A percentile compares a stretch with the other conserved stretches of the same genome.
Evolutionary conservation across 2,797 vertebrate species (phyloP).

Genomic region (Semaprochilodus insignis): DNA sequence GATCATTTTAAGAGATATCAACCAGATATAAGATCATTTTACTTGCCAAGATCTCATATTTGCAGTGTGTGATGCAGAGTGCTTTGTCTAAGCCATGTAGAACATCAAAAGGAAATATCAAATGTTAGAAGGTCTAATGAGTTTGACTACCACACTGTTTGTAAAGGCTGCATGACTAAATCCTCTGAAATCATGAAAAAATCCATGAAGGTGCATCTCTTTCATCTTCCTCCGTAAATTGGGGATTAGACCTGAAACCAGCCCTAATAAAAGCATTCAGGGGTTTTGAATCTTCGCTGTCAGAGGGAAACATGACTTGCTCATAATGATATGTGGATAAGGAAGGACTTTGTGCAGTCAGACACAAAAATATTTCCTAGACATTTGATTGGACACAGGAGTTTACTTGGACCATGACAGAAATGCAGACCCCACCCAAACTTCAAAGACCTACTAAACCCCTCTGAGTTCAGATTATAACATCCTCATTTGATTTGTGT

Average conservation of each 20-base stretch:
- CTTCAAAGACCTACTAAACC: too few species aligned
- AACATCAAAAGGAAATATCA: constrained; percentile 17
- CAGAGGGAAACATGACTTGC: background rate
- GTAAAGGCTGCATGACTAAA: constrained; percentile 7
- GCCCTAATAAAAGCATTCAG: background rate
- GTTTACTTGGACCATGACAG: too few species aligned
- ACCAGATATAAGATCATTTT: too few species aligned
- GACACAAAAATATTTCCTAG: background rate
- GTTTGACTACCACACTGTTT: background rate
- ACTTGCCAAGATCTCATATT: too few species aligned
- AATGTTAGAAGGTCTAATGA: constrained; percentile 11
- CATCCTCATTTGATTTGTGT: too few species aligned
- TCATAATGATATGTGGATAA: background rate
- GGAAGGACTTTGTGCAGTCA: background rate
- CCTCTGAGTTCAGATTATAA: too few species aligned
- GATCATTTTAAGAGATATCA: too few species aligned
- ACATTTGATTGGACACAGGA: background rate
- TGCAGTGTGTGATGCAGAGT: background rate
- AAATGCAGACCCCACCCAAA: too few species aligned
- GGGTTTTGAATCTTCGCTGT: background rate
- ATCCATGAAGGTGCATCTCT: background rate
- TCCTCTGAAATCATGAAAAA: background rate
- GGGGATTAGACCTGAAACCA: background rate
- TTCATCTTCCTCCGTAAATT: constrained; percentile 15
- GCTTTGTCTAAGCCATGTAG: background rate